Base-by-base conservation (phyloP, 2,888 invertebrate species). In the Dynastes tityus region DNA sequence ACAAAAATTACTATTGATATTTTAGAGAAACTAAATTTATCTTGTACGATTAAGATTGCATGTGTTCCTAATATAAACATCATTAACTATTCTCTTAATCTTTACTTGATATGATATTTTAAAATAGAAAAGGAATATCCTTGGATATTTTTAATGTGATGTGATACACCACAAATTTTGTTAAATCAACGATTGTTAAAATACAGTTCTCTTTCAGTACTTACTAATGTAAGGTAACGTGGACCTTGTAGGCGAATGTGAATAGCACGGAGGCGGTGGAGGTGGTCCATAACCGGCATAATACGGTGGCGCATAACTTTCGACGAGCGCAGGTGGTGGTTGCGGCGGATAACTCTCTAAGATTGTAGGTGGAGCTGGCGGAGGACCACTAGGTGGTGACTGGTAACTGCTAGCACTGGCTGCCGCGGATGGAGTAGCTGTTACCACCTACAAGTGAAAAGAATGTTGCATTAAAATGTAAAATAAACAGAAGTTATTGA, bases 141-240 rank as follows among this genome's bases (percentile, higher is more conserved):
- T 32, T 32, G 32, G 32, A 32, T 32, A 32, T 5, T 32, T 32
- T 22, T 22, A 22, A 22, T 22, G 32, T 32, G 4, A 32, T 32
- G 32, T 5, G 32, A 5, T 32, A 11, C 45, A 9, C 9, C 11
- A 8, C 45, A 45, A 45, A 45, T 45, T 55, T 2, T 13, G 16
- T 13, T 11, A 53, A 53, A 53, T 53, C 11, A 53, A 53, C 11
- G 16, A n/a, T 53, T 55, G 22, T 27, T 51, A 45, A 4, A 5
- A 32, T 32, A 32, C 3, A 32, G 3, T 32, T 1, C 32, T 32
- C 2, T 32, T 32, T 32, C 32, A 3, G 32, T 85, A 91, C 91
- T 90, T 85, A 93, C 93, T 92, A 87, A 93, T 91, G 88, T 91
- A 93, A 77, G 92, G 91, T 88, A 93, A 90, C 76, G 89, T 87